Conservation (phyloP, 1,140 invertebrate species). For the Drosophila ercepeae region DNA sequence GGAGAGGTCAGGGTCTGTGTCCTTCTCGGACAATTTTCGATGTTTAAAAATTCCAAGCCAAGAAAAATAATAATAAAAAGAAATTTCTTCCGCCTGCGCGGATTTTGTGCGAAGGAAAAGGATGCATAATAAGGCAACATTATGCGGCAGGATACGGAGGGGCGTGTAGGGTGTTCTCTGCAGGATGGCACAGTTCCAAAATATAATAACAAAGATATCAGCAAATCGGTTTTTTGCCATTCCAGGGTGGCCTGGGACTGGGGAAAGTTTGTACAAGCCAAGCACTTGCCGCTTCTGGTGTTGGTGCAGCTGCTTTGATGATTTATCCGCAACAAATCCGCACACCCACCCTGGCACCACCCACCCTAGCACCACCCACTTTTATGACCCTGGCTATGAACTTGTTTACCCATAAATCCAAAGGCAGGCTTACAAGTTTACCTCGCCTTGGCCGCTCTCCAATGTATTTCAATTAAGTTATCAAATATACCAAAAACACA, state of each 20-base stretch:
- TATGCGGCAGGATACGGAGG: conserved; percentile 28
- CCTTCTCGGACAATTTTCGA: conserved; percentile 48
- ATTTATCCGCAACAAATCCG: conserved; percentile 38
- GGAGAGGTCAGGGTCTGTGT: conserved; percentile 64
- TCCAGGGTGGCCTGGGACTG: neutral
- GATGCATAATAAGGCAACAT: conserved; percentile 54
- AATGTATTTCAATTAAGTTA: conserved; percentile 81
- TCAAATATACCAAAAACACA: conserved; percentile 58
- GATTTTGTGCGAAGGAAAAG: conserved; percentile 13
- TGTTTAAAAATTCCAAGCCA: conserved; percentile 42
- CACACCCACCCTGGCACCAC: neutral
- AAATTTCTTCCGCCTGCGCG: conserved; percentile 36
- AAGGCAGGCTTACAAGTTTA: conserved; percentile 53
- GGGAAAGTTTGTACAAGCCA: conserved; percentile 37
- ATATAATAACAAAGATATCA: conserved; percentile 51
- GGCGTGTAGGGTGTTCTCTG: neutral
- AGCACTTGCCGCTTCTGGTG: conserved; percentile 3
- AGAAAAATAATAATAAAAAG: conserved; percentile 30
- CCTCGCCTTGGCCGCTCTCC: conserved; percentile 57
- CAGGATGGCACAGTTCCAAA: conserved; percentile 49
- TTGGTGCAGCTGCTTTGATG: conserved; percentile 51
- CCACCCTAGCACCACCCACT: neutral
- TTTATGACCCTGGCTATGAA: conserved; percentile 44
- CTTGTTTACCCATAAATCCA: conserved; percentile 77
- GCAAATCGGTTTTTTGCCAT: conserved; percentile 34